These are phyloP conservation scores for Gallinago nigripennis DNA, from an alignment of 2,797 vertebrate genomes.

Conservation along the genomic window DNA sequence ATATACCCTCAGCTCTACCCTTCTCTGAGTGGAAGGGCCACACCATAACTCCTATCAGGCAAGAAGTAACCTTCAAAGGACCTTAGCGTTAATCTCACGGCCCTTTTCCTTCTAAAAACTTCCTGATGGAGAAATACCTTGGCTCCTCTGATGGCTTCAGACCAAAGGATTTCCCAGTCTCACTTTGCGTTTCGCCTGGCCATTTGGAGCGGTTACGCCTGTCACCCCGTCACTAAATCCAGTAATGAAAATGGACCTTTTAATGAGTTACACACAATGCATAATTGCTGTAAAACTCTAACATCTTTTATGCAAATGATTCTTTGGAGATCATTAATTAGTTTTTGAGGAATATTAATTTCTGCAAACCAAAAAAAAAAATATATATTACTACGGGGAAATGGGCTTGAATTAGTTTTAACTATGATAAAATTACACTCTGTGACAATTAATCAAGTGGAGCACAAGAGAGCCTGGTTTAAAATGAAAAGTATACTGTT, in stretches of 20 bases:
- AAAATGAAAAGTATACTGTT: constrained; percentile 52
- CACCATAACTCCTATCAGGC: background rate
- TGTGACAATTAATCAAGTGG: constrained; percentile 67
- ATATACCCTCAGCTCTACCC: background rate
- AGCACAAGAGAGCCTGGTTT: constrained; percentile 39
- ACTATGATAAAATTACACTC: constrained; percentile 68
- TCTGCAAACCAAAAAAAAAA: constrained; percentile 50
- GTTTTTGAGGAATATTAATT: constrained; percentile 75
- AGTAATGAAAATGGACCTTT: constrained; percentile 71
- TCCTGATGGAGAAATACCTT: background rate
- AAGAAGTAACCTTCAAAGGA: constrained; percentile 13
- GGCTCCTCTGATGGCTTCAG: background rate
- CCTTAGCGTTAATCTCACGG: background rate
- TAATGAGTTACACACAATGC: constrained; percentile 64
- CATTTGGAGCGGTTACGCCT: constrained; percentile 55
- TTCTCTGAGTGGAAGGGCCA: background rate
- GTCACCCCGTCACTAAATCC: constrained; percentile 53
- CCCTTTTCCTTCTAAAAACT: background rate
- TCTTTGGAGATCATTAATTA: constrained; percentile 76
- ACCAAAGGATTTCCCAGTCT: constrained; percentile 11
- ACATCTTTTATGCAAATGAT: constrained; percentile 70
- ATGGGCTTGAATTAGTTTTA: constrained; percentile 69
- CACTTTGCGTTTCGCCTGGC: constrained; percentile 8
- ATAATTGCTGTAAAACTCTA: constrained; percentile 62
- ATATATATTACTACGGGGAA: constrained; percentile 66